Evolutionary conservation across 1,140 invertebrate genomes (phyloP), one percentile per base, ranked within the genome.

Genomic region (Coptotermes formosanus): DNA sequence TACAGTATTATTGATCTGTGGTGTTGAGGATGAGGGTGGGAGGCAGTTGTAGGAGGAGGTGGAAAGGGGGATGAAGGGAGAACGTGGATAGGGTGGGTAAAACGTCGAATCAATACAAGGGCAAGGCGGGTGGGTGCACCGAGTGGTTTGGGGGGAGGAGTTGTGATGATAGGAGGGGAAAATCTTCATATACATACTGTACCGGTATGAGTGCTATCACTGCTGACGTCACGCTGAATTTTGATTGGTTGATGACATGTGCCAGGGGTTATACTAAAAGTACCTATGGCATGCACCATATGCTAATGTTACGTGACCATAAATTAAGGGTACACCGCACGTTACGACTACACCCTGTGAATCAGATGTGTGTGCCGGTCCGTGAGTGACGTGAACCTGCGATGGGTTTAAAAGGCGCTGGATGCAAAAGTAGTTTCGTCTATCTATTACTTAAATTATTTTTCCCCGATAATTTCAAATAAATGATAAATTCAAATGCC

Each of bases 1-100:
- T 86, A 86, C 85, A 86, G 85, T 86, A 86, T 86, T 86, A 86
- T 86, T 86, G 85, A 86, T 86, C 85, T 86, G 85, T 86, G 85
- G 38, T 44, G 85, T 82, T 59, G 44, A 86, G 64, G 75, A 86
- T 69, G 85, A 82, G 48, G 81, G 85, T 30, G 85, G 85, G 85
- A 69, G 85, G 75, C 32, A 32, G 55, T 30, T 59, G 75, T 32
- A 75, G 38, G 85, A 75, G 32, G 84, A 16, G 59, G 55, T n/a
- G 59, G 21, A 30, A 30, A 30, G 64, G 85, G 30, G n/a, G 55
- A 32, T 82, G 85, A 25, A 69, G 44, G 52, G 52, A 23, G 83
- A 48, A 38, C 30, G 83, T 52, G 83, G 30, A 32, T 48, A 32
- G 83, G 83, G 25, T 43, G 83, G 59, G 52, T 59, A 43, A 32